These are phyloP conservation scores for Acanthurus leucopareius DNA, from an alignment of 2,797 vertebrate genomes.

Conservation along the genomic window DNA sequence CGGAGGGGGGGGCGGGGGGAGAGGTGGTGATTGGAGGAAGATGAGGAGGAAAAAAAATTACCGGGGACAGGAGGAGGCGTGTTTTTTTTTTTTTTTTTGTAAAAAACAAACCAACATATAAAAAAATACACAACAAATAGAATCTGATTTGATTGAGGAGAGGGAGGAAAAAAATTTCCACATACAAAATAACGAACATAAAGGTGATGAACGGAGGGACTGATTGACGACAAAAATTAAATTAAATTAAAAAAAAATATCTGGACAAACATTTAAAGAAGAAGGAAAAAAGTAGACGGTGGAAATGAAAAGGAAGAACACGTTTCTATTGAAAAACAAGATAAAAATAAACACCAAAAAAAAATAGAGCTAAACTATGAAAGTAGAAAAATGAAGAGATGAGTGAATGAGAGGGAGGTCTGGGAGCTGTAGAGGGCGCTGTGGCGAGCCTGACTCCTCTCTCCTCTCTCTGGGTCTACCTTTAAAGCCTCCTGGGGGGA, in stretches of 20 bases:
- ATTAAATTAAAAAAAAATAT: not conserved
- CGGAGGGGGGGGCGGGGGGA: constrained; percentile 9
- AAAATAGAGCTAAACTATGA: constrained; percentile 57
- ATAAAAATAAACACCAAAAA: not conserved
- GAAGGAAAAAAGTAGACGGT: constrained; percentile 53
- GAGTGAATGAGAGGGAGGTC: constrained; percentile 73
- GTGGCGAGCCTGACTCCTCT: constrained; percentile 70
- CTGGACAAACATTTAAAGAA: constrained; percentile 58
- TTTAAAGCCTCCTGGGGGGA: constrained; percentile 87
- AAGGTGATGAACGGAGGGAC: constrained; percentile 40
- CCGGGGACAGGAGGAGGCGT: constrained; percentile 41
- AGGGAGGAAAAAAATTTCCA: constrained; percentile 43
- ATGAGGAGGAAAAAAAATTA: constrained; percentile 57
- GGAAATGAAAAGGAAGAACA: constrained; percentile 60
- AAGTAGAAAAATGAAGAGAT: constrained; percentile 61
- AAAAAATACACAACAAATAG: constrained; percentile 54
- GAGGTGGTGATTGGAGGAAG: constrained; percentile 78
- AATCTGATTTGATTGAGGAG: constrained; percentile 57
- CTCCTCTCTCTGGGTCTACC: constrained; percentile 88
- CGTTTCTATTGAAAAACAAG: constrained; percentile 58
- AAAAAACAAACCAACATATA: constrained; percentile 53
- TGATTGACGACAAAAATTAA: constrained; percentile 39
- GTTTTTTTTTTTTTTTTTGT: too few relatives aligned
- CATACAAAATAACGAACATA: constrained; percentile 52
- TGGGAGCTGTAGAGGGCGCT: constrained; percentile 67